Percentiles rank a stretch among this genome's conserved stretches.
phyloP scores from a whole-genome alignment of 2,888 invertebrate species.

The Eueremaeus valkanovi region DNA sequence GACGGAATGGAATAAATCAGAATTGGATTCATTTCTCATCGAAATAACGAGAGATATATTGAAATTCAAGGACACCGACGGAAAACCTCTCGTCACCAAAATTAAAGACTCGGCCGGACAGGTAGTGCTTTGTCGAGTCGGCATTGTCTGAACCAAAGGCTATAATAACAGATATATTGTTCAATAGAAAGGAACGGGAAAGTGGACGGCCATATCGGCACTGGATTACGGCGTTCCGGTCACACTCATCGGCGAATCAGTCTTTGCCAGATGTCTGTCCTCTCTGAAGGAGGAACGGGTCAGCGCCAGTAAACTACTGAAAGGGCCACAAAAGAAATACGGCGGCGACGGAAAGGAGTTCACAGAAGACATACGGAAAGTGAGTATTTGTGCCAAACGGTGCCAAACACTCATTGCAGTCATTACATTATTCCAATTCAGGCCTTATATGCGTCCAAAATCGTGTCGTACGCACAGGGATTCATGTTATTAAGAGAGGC shows the following conservation, averaged over 20 bases:
- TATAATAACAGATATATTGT: no score
- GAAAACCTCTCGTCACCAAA: conserved; percentile 76
- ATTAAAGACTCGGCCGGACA: conserved; percentile 91
- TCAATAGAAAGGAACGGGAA: conserved; percentile 92
- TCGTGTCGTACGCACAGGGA: conserved; percentile 97
- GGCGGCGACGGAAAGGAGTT: conserved; percentile 72
- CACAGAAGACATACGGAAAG: conserved; percentile 71
- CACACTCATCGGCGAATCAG: conserved; percentile 95
- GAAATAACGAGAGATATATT: conserved; percentile 96
- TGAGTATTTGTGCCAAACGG: conserved; percentile 48
- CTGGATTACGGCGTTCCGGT: conserved; percentile 95
- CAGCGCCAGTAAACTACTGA: conserved; percentile 70
- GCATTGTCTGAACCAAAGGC: no score
- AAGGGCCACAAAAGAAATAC: conserved; percentile 64
- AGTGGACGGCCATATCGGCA: conserved; percentile 97
- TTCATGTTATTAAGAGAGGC: conserved; percentile 93
- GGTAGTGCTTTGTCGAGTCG: no score
- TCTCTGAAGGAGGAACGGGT: conserved; percentile 82
- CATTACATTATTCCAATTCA: conserved; percentile 52
- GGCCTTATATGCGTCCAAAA: conserved; percentile 95
- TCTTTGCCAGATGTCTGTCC: conserved; percentile 92
- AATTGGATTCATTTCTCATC: conserved; percentile 92
- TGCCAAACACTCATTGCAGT: conserved; percentile 1
- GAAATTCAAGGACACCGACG: conserved; percentile 77
- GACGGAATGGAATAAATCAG: conserved; percentile 90